phyloP scores from a whole-genome alignment of 2,113 vertebrate species.

The Girardinichthys multiradiatus region DNA sequence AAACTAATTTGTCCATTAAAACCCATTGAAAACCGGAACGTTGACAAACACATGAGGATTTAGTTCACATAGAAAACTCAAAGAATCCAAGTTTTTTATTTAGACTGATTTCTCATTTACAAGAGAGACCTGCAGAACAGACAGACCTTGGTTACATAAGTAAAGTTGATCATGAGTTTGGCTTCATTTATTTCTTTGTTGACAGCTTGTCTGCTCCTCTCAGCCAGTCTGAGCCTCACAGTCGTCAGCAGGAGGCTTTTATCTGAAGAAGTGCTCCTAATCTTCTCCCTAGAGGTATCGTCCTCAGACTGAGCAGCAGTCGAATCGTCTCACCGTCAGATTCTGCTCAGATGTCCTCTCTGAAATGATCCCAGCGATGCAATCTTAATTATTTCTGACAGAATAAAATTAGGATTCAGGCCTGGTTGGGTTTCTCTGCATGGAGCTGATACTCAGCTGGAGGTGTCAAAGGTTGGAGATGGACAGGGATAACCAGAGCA shows the following conservation, averaged over 20 bases:
- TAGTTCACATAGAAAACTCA: too few species aligned
- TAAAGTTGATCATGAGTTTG: too few species aligned
- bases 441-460: conserved; percentile 4
- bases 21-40: not conserved
- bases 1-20: not conserved
- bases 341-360: conserved; percentile 32
- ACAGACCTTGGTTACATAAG: too few species aligned
- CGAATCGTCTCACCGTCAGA: not conserved
- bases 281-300: conserved; percentile 4
- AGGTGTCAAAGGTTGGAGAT: not conserved
- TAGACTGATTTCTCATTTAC: too few species aligned
- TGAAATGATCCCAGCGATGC: conserved; percentile 21
- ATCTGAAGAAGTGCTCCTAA: conserved; percentile 31
- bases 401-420: conserved; percentile 51
- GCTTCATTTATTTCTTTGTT: not conserved
- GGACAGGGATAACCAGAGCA: conserved; percentile 7
- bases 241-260: conserved; percentile 18
- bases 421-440: conserved; percentile 31
- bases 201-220: conserved; percentile 19
- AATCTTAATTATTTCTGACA: conserved; percentile 54
- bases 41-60: not conserved
- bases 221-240: not conserved
- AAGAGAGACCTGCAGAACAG: too few species aligned
- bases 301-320: conserved; percentile 14
- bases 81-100: too few species aligned